Evolutionary conservation across 2,888 invertebrate genomes (phyloP).

Genomic region (Pheosia gnoma): DNA sequence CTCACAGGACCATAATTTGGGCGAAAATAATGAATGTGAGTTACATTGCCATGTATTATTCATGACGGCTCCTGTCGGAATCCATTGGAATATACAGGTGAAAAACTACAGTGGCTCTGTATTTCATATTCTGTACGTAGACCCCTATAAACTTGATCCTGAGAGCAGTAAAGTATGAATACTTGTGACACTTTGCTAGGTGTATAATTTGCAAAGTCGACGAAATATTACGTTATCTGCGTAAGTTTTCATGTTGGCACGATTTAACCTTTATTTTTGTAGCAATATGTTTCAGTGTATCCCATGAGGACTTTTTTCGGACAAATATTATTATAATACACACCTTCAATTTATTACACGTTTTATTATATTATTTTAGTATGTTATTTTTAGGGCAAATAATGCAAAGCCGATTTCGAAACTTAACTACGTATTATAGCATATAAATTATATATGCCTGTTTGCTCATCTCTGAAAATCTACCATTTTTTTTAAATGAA

Average conservation of each 20-base stretch:
- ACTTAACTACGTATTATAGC: too few relatives aligned
- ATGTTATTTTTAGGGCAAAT: too few relatives aligned
- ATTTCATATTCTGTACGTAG: slow-evolving; percentile 23
- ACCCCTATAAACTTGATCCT: slow-evolving; percentile 29
- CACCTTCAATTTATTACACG: too few relatives aligned
- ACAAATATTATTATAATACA: not conserved
- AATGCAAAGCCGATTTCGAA: too few relatives aligned
- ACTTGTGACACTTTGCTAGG: slow-evolving; percentile 16
- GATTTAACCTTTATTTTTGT: not conserved
- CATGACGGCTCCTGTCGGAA: slow-evolving; percentile 30
- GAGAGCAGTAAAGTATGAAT: slow-evolving; percentile 25
- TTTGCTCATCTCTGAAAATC: too few relatives aligned
- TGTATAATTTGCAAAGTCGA: slow-evolving; percentile 15
- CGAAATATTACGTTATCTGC: not conserved
- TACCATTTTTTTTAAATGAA: too few relatives aligned
- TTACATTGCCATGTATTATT: slow-evolving; percentile 53
- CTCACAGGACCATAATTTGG: slow-evolving; percentile 59
- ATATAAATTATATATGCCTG: too few relatives aligned
- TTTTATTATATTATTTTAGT: too few relatives aligned
- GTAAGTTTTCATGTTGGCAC: not conserved
- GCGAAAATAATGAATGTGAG: slow-evolving; percentile 58
- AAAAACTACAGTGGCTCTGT: slow-evolving; percentile 18
- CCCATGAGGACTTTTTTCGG: not conserved
- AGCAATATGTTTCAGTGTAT: not conserved
- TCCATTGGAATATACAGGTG: slow-evolving; percentile 27